Conservation (phyloP, 2,888 invertebrate genomes). For the Pharmacophagus antenor region DNA sequence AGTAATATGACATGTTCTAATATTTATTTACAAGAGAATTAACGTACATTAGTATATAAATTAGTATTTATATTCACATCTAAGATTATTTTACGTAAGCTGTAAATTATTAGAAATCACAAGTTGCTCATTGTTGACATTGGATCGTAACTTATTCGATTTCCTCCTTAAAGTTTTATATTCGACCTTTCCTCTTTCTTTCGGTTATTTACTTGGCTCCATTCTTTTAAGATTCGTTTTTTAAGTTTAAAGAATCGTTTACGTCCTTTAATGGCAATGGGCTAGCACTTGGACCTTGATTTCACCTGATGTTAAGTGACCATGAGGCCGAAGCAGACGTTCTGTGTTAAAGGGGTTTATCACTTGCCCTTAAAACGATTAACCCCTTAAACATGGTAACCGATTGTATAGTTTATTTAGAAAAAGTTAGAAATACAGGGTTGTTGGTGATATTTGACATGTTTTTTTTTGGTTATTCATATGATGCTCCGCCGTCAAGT, state of each 20-base stretch:
- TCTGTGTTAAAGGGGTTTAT: background rate
- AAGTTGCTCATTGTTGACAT: background rate
- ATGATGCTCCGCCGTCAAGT: too few species aligned
- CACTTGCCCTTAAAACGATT: too few species aligned
- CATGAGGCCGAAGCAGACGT: background rate
- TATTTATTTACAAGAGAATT: background rate
- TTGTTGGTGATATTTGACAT: too few species aligned
- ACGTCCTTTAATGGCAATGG: too few species aligned
- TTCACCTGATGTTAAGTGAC: too few species aligned
- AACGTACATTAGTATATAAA: background rate
- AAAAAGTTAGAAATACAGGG: too few species aligned
- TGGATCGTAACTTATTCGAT: background rate
- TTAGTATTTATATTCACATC: background rate
- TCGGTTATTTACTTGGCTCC: background rate
- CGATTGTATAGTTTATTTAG: too few species aligned
- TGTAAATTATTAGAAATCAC: background rate
- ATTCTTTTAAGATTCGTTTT: background rate
- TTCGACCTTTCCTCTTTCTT: background rate
- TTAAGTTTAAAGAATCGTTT: too few species aligned
- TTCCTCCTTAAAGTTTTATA: background rate
- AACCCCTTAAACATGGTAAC: too few species aligned
- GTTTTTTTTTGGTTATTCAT: too few species aligned
- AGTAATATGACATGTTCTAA: background rate
- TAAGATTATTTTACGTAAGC: background rate
- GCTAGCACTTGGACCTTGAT: too few species aligned